phyloP scores from a whole-genome alignment of 2,797 vertebrate species.

The Ispidina picta region DNA sequence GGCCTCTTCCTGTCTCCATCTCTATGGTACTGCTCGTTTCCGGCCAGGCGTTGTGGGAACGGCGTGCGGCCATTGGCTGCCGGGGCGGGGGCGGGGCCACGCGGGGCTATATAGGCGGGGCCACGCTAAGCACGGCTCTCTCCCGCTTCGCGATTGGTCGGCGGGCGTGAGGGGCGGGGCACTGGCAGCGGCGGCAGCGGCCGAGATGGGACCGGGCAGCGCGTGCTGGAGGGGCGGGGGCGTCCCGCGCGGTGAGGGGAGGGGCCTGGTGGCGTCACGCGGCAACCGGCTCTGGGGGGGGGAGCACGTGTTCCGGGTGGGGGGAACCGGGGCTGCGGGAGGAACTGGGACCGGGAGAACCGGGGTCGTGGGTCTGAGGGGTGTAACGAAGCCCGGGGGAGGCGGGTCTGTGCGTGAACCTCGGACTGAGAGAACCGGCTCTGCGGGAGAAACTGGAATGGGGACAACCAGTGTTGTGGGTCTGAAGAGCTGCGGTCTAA shows the following conservation, averaged over 20 bases:
- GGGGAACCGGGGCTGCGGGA: not conserved
- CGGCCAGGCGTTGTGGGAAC: fast-evolving
- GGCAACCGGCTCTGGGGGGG: not conserved
- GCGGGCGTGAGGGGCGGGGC: not conserved
- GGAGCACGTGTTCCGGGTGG: too few relatives aligned
- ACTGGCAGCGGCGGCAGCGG: not conserved
- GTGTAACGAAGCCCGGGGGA: not conserved
- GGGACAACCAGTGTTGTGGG: not conserved
- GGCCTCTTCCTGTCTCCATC: fast-evolving
- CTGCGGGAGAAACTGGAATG: too few relatives aligned
- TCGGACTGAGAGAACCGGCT: not conserved
- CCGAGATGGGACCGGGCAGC: not conserved
- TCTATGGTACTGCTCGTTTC: not conserved
- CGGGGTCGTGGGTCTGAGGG: not conserved
- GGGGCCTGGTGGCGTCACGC: not conserved
- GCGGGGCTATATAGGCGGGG: fast-evolving
- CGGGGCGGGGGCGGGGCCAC: fast-evolving
- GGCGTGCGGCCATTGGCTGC: not conserved
- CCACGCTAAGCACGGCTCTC: fast-evolving
- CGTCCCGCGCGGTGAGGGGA: not conserved
- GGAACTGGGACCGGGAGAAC: not conserved
- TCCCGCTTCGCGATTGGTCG: not conserved
- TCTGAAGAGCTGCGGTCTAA: not conserved
- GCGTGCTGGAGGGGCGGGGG: not conserved
- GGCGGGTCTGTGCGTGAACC: not conserved